Base-by-base conservation (phyloP, 1,140 invertebrate genomes). In the Diuraphis noxia region DNA sequence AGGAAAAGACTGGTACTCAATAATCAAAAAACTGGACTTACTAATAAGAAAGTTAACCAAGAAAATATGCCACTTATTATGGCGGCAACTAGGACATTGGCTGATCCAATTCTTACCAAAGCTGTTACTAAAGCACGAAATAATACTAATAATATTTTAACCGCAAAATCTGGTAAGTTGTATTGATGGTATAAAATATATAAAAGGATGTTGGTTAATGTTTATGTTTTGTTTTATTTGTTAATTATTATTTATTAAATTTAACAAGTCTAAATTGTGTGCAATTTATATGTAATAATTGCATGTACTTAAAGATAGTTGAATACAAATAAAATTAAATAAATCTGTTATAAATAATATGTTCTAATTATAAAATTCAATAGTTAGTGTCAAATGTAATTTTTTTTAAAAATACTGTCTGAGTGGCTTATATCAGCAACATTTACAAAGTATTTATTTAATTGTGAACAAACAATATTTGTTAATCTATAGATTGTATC, bases 41-140 rank as follows among this genome's bases (percentile, higher is more conserved):
- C 1, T 23, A 81, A 43, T 46, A 91, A 46, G 8, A 82, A 81
- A 49, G 19, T 91, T 52, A 91, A 91, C 5, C 89, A 91, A 91
- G 89, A 91, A 91, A 91, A 91, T 36, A 23, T 91, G n/a, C 89
- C 89, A 34, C 77, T 91, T 30, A 49, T 82, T 36, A 91, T 91
- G 89, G 89, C 89, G n/a, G 89, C 89, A 46, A 82, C 89, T 52
- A 91, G 36, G 23, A 91, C 89, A 49, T 13, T 91, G 77, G 89
- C 89, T 49, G 89, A 91, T 81, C 89, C 89, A 38, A 49, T 13
- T 46, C 89, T 91, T 30, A 17, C 77, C 41, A 91, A 91, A 49
- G 23, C 89, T 49, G 43, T 91, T 82, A 91, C 89, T 52, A 91
- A 91, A 91, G 1, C 89, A 43, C n/a, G 77, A 91, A 30, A 23